Evolutionary conservation across 2,888 invertebrate species (phyloP).

Genomic region (Hipparchia semele): DNA sequence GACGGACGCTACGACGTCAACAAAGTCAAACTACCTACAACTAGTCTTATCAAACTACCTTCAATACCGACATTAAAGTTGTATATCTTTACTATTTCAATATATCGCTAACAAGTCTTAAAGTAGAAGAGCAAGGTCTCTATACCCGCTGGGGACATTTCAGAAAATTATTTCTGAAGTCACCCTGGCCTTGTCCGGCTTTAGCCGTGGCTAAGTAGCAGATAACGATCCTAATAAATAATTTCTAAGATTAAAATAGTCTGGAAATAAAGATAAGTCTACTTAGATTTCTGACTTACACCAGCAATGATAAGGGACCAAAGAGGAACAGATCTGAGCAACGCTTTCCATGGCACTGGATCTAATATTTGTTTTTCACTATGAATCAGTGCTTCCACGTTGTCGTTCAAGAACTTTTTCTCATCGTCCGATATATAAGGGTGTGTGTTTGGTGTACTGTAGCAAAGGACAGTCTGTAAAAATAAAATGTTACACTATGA

Average conservation of each 20-base stretch:
- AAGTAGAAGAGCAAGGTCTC: too few relatives aligned
- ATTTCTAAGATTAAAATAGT: background rate
- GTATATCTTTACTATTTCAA: too few relatives aligned
- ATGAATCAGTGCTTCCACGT: constrained; percentile 79
- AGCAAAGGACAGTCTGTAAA: constrained; percentile 72
- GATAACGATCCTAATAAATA: too few relatives aligned
- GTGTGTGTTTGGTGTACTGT: constrained; percentile 78
- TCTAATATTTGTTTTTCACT: constrained; percentile 71
- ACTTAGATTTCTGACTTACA: constrained; percentile 59
- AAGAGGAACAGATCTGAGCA: constrained; percentile 86
- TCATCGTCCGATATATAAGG: constrained; percentile 82
- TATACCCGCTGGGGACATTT: too few relatives aligned
- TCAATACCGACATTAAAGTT: too few relatives aligned
- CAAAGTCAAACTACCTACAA: too few relatives aligned
- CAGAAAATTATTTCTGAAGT: too few relatives aligned
- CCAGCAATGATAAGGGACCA: constrained; percentile 89
- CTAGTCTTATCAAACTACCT: too few relatives aligned
- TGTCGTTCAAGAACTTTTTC: constrained; percentile 79
- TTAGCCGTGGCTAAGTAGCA: too few relatives aligned
- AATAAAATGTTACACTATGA: background rate
- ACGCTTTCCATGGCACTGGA: constrained; percentile 87
- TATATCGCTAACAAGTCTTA: too few relatives aligned
- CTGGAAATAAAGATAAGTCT: background rate
- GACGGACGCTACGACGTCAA: too few relatives aligned
- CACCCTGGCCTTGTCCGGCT: too few relatives aligned